A percentile compares a stretch with the other conserved stretches of the same genome.
Conservation (phyloP, 2,797 vertebrate genomes). For the Champsocephalus esox region DNA sequence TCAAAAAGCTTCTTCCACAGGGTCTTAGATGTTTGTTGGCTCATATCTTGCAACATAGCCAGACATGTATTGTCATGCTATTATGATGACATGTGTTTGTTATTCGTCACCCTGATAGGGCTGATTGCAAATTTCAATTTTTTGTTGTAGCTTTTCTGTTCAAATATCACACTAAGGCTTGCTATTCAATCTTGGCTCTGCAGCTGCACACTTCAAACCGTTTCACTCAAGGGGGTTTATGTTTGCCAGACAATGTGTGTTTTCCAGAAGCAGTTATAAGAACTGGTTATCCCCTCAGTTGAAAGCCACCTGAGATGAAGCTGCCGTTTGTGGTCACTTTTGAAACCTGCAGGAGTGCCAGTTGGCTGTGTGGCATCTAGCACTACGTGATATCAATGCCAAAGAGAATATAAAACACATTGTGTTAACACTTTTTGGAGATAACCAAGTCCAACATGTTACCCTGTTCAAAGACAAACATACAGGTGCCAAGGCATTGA, state of each 20-base stretch:
- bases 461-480: not conserved
- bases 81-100: too few species aligned
- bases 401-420: not conserved
- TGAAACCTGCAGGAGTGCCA: constrained; percentile 22
- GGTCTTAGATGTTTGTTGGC: not conserved
- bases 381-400: not conserved
- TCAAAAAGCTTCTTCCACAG: too few species aligned
- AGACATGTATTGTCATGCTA: not conserved
- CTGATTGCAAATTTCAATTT: constrained; percentile 1
- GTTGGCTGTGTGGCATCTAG: not conserved
- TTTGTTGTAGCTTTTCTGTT: too few species aligned
- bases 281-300: not conserved
- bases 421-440: not conserved
- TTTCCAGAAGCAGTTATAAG: not conserved
- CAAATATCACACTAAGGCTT: not conserved
- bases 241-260: not conserved
- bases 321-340: constrained; percentile 37
- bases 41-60: constrained; percentile 11
- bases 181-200: not conserved
- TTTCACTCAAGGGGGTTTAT: not conserved
- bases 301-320: not conserved
- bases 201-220: not conserved
- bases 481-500: not conserved
- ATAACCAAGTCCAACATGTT: not conserved
- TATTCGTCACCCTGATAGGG: not conserved